Base-by-base conservation (phyloP, 2,888 invertebrate species). In the Diaprepes abbreviatus region DNA sequence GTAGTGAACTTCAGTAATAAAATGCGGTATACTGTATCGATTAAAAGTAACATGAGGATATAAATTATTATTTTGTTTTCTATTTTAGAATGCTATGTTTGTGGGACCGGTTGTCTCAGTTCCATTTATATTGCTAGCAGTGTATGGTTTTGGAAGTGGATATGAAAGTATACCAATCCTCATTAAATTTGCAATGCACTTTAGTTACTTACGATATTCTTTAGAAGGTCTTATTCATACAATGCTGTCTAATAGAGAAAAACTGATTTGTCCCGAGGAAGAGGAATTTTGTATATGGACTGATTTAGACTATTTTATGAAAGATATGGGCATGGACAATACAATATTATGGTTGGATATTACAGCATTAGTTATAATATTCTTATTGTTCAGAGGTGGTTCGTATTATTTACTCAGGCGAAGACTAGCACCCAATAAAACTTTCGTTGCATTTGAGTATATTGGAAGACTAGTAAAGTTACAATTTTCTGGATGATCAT, bases 81-180 rank as follows among this genome's bases (percentile, higher is more conserved):
- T 60, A 14, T 85, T 85, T 7, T 84, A 94, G 94, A 94, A 94
- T 79, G 91, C 92, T 24, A 93, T 96, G 84, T 97, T 97, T 83
- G 86, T 96, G 76, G 97, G 96, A 0, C 96, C 97, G 12, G 93
- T 94, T 0, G 80, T 93, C 66, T 88, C 92, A 59, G 96, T 96
- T 3, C 97, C 97, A 0, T 85, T 97, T 9, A 93, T 97, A 89
- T 84, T 97, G 64, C 87, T 97, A 54, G 93, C 96, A 3, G 93
- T 92, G 0, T 93, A 93, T 79, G 94, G 97, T 28, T 92, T 97
- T 78, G 97, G 97, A 3, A 91, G 90, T 69, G 93, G 93, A 0
- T 86, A 88, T 75, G 85, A 86, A 57, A 83, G 79, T 57, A 86
- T 88, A 0, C 90, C 92, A 0, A 88, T 93, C 16, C 92, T 96